Conservation (phyloP, 2,888 invertebrate genomes). For the Omphaloscelis lunosa region DNA sequence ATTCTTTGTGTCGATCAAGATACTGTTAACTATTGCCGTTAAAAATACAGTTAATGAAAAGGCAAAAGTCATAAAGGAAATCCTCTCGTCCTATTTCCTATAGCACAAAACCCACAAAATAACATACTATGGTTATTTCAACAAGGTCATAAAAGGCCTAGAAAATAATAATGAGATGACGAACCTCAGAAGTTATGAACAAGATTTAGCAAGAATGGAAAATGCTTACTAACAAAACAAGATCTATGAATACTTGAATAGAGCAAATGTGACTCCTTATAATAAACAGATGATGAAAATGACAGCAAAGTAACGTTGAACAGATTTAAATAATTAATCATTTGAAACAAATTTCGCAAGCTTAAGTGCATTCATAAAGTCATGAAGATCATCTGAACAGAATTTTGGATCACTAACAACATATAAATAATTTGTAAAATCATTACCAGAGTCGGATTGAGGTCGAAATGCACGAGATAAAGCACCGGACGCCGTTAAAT, state of each 20-base stretch:
- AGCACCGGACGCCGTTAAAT: constrained; percentile 42
- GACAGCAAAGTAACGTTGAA: neutral
- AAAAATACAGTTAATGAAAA: constrained; percentile 17
- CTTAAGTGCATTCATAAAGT: constrained; percentile 14
- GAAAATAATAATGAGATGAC: neutral
- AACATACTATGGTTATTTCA: neutral
- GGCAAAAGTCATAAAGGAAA: constrained; percentile 37
- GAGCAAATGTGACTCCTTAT: neutral
- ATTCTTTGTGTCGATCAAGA: too few relatives aligned
- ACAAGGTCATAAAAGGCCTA: neutral
- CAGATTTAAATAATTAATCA: constrained; percentile 4
- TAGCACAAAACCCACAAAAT: constrained; percentile 14
- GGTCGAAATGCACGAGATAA: constrained; percentile 40
- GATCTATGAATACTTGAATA: neutral
- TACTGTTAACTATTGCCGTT: constrained; percentile 1
- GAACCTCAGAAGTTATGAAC: neutral
- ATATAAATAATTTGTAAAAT: constrained; percentile 28
- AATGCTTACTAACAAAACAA: neutral
- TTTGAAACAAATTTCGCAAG: constrained; percentile 21
- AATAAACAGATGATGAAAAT: constrained; percentile 4
- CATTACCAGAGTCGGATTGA: constrained; percentile 42
- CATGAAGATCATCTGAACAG: constrained; percentile 35
- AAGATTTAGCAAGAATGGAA: neutral
- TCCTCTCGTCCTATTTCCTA: constrained; percentile 36
- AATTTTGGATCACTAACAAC: constrained; percentile 27